A percentile compares a stretch with the other conserved stretches of the same genome.
Conservation (phyloP, 2,113 vertebrate species). For the Emydocephalus ijimae region DNA sequence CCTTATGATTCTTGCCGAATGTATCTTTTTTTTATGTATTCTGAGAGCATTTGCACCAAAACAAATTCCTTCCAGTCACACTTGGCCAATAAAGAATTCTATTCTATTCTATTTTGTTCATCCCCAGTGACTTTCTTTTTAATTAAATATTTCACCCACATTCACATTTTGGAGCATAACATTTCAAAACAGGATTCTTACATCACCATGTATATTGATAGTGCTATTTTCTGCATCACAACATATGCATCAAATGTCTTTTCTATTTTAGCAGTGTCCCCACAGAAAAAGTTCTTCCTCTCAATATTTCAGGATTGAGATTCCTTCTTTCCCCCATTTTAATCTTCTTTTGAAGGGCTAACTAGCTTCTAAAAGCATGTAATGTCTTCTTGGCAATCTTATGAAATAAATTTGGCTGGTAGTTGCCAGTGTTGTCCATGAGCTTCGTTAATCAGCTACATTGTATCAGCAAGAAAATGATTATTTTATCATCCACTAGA, state of each 20-base stretch:
- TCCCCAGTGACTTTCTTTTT: not conserved
- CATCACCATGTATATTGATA: not conserved
- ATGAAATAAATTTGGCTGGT: not conserved
- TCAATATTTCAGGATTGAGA: not conserved
- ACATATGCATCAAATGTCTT: not conserved
- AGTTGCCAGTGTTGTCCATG: not conserved
- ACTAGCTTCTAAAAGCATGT: not conserved
- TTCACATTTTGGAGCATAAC: not conserved
- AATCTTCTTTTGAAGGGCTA: not conserved
- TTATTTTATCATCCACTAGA: not conserved
- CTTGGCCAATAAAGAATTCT: too few relatives aligned
- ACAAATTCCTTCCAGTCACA: too few relatives aligned
- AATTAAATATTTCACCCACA: not conserved
- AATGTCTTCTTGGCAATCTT: not conserved
- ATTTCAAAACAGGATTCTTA: not conserved
- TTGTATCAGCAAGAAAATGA: not conserved
- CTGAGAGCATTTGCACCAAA: too few relatives aligned
- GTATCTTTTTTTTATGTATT: too few relatives aligned
- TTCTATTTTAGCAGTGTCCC: not conserved
- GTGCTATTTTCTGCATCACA: not conserved
- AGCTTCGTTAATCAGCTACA: not conserved
- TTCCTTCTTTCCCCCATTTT: not conserved
- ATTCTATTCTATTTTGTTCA: not conserved
- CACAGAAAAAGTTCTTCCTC: not conserved
- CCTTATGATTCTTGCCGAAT: too few relatives aligned